Conservation (phyloP, 2,113 vertebrate species). For the Aegotheles bennettii region DNA sequence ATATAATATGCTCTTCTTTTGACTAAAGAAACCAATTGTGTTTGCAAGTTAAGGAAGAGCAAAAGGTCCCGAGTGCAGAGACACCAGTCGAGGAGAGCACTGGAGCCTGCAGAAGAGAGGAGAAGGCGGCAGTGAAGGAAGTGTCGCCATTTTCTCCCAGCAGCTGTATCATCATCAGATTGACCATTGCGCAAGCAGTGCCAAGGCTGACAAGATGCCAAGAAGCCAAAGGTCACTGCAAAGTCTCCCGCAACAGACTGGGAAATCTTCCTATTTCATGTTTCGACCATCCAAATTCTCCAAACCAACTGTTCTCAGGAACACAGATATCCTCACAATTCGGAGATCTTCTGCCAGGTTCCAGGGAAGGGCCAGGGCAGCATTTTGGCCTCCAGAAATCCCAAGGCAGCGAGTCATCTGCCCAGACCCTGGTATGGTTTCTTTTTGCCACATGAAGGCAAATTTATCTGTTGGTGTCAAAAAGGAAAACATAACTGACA, state of each 20-base stretch:
- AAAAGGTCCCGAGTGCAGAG: background rate
- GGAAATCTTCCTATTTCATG: background rate
- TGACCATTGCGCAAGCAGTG: background rate
- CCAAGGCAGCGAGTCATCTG: background rate
- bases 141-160: background rate
- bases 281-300: background rate
- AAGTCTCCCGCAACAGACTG: background rate
- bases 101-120: background rate
- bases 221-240: background rate
- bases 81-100: background rate
- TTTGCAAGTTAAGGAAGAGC: background rate
- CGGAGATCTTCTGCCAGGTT: background rate
- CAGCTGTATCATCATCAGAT: background rate
- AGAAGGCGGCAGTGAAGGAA: background rate
- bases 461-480: background rate
- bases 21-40: background rate
- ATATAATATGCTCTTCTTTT: background rate
- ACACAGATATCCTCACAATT: background rate
- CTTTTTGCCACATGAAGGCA: background rate
- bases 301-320: background rate
- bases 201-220: background rate
- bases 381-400: background rate
- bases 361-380: background rate
- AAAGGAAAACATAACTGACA: background rate
- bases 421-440: background rate